Conservation (phyloP, 2,888 invertebrate species). For the Thymelicus sylvestris region DNA sequence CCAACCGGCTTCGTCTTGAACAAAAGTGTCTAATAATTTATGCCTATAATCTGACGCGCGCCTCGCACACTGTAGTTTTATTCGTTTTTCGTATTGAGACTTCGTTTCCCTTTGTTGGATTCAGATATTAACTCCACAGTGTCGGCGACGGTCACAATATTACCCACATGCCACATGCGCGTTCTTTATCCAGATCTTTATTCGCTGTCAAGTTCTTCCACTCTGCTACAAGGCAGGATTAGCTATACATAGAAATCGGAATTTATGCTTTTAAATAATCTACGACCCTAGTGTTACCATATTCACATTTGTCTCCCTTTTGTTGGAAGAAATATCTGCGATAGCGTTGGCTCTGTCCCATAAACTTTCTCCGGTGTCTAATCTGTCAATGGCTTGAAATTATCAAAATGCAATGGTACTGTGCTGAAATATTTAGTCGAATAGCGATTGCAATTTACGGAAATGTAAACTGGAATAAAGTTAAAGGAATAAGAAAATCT, state of each 20-base stretch:
- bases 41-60: slow-evolving; percentile 82
- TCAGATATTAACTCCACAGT: slow-evolving; percentile 74
- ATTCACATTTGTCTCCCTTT: slow-evolving; percentile 35
- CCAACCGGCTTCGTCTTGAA: slow-evolving; percentile 76
- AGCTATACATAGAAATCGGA: slow-evolving; percentile 56
- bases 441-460: neutral
- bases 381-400: slow-evolving; percentile 24
- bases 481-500: too few relatives aligned
- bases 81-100: slow-evolving; percentile 71
- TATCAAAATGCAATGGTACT: slow-evolving; percentile 7
- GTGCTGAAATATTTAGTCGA: neutral
- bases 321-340: slow-evolving; percentile 22
- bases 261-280: slow-evolving; percentile 48
- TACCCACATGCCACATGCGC: slow-evolving; percentile 62
- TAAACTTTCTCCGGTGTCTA: slow-evolving; percentile 19
- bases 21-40: slow-evolving; percentile 84
- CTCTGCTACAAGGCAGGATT: slow-evolving; percentile 53
- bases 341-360: slow-evolving; percentile 10
- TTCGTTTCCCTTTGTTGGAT: slow-evolving; percentile 70
- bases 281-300: slow-evolving; percentile 42
- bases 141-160: slow-evolving; percentile 77
- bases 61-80: slow-evolving; percentile 63
- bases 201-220: slow-evolving; percentile 59
- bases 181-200: slow-evolving; percentile 67
- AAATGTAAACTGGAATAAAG: neutral